Base-by-base conservation (phyloP, 2,888 invertebrate genomes). In the Pteria penguin region DNA sequence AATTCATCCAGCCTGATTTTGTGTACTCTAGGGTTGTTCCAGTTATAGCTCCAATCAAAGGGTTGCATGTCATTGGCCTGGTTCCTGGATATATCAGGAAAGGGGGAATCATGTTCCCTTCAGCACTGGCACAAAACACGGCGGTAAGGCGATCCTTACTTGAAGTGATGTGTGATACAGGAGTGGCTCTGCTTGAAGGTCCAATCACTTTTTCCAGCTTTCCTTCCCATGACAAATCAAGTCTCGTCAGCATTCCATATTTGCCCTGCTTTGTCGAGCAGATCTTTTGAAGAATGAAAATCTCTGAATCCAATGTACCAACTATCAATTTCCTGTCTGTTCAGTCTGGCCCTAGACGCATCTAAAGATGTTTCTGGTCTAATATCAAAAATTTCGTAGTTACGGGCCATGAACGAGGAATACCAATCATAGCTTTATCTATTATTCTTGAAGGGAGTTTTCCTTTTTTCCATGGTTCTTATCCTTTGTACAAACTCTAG, bases 361-460 rank as follows among this genome's bases (percentile, higher is more conserved):
- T 45, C 45, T 8, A 45, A 18, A 8, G 18, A 45, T 45, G 18
- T 45, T 45, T 45, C 45, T 18, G 8, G 57, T 27, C 69, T 57
- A 18, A 55, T n/a, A 22, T 33, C 60, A 24, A 69, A 58, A 11
- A 60, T 69, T 26, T 69, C 26, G 55, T 68, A 57, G 32, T 68
- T 68, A 33, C 60, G 57, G 24, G 31, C 36, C 69, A 69, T 60
- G 36, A 69, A 33, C 60, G 26, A 29, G 29, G 22, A 58, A 27
- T 69, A 69, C 69, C 69, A 69, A 27, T 58, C 32, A 33, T 69
- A 69, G 4, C 29, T 26, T 18, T 58, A 60, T 58, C 33, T 60
- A 2, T 26, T 36, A 55, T 69, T 31, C 5, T 33, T 24, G 32
- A 69, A 69, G 32, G 36, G 36, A 24, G 55, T 69, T 32, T 14